phyloP scores from a whole-genome alignment of 2,113 vertebrate species.

The Pollachius pollachius region DNA sequence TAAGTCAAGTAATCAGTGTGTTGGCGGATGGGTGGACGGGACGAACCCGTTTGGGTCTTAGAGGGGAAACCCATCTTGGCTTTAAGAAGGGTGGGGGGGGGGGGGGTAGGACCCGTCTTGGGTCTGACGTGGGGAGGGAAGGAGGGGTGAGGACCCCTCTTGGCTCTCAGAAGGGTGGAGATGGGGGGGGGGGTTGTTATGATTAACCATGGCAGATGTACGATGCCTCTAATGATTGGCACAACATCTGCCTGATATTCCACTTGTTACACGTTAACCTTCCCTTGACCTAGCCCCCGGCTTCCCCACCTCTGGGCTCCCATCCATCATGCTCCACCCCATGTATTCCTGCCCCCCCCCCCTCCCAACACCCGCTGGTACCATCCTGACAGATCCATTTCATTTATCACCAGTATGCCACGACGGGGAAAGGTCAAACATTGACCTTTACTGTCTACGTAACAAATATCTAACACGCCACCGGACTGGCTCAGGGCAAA shows the following conservation, averaged over 20 bases:
- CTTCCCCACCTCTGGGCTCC: background rate
- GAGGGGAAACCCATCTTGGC: too few species aligned
- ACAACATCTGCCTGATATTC: too few species aligned
- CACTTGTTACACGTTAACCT: background rate
- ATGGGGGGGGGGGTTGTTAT: too few species aligned
- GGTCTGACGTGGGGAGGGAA: too few species aligned
- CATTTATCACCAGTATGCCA: conserved; percentile 19
- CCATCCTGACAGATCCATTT: conserved; percentile 53
- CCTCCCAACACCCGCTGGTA: background rate
- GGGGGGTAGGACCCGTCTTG: too few species aligned
- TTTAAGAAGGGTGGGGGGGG: too few species aligned
- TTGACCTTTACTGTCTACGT: conserved; percentile 64
- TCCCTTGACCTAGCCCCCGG: background rate
- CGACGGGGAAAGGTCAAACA: conserved; percentile 52
- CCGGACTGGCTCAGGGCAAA: conserved; percentile 16
- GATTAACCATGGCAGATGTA: too few species aligned
- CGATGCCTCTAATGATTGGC: background rate
- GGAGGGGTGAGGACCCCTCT: too few species aligned
- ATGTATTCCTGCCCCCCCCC: background rate
- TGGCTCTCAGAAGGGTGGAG: too few species aligned
- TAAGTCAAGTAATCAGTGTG: too few species aligned
- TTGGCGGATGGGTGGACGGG: too few species aligned
- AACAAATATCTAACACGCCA: conserved; percentile 48
- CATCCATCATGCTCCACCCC: conserved; percentile 16
- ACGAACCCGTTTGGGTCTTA: too few species aligned